Conservation (phyloP, 1,140 invertebrate species). For the Forficula auricularia region DNA sequence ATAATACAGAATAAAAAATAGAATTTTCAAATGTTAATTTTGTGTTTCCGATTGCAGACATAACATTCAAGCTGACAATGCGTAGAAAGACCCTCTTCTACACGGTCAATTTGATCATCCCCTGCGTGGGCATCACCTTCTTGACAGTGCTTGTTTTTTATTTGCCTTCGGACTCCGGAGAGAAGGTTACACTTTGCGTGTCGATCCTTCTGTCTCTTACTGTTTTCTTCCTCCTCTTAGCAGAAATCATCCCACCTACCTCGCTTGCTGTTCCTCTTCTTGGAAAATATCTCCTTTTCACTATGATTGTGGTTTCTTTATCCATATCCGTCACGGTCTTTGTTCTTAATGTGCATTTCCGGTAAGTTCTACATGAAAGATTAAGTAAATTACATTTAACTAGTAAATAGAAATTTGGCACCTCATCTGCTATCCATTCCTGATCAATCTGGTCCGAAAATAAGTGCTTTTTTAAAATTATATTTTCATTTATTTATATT, state of each 20-base stretch:
- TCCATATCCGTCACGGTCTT: slow-evolving; percentile 95
- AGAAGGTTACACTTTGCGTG: slow-evolving; percentile 88
- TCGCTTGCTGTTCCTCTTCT: slow-evolving; percentile 92
- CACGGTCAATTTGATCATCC: slow-evolving; percentile 79
- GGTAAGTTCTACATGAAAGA: slow-evolving; percentile 46
- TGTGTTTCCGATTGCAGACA: slow-evolving; percentile 48
- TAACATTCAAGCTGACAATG: slow-evolving; percentile 92
- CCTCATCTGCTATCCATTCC: too few species aligned
- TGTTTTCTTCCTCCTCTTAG: slow-evolving; percentile 93
- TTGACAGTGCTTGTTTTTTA: slow-evolving; percentile 91
- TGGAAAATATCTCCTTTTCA: slow-evolving; percentile 90
- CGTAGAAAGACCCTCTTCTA: slow-evolving; percentile 80
- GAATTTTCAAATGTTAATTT: too few species aligned
- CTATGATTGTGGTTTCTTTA: slow-evolving; percentile 91
- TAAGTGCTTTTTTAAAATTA: too few species aligned
- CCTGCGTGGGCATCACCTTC: slow-evolving; percentile 81
- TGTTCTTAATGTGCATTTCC: slow-evolving; percentile 92
- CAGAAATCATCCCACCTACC: slow-evolving; percentile 94
- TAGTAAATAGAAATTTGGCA: too few species aligned
- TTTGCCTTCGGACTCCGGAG: slow-evolving; percentile 84
- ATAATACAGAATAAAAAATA: too few species aligned
- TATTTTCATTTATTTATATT: too few species aligned
- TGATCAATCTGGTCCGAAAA: too few species aligned
- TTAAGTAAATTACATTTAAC: too few species aligned
- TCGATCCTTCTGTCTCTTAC: slow-evolving; percentile 95